Conservation (phyloP, 2,888 invertebrate genomes). For the Deilephila elpenor region DNA sequence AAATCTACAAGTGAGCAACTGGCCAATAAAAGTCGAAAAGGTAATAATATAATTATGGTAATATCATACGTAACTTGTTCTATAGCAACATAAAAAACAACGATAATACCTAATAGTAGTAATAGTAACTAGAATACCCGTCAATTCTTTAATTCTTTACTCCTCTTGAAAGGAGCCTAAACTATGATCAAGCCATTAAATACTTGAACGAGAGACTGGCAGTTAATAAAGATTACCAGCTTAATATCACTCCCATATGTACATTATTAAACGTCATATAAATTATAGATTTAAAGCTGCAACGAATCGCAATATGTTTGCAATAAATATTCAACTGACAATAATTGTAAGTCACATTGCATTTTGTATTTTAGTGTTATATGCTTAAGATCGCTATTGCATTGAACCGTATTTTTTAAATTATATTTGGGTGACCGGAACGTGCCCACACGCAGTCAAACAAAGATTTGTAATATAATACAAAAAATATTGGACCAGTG, state of each 20-base stretch:
- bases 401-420: not conserved
- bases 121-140: not conserved
- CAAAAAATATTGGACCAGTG: constrained; percentile 47
- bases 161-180: not conserved
- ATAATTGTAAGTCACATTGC: not conserved
- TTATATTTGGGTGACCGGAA: constrained; percentile 38
- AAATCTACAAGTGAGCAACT: too few relatives aligned
- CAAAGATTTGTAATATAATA: constrained; percentile 44
- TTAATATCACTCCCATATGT: constrained; percentile 27
- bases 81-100: too few relatives aligned
- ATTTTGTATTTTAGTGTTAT: not conserved
- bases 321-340: constrained; percentile 31
- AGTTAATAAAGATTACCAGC: constrained; percentile 26
- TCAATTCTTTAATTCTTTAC: not conserved
- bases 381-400: constrained; percentile 1
- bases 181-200: not conserved
- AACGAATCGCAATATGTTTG: constrained; percentile 32
- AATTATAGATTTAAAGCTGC: constrained; percentile 32
- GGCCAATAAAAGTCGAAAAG: too few relatives aligned
- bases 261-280: constrained; percentile 25
- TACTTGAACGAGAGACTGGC: not conserved
- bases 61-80: too few relatives aligned
- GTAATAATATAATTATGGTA: too few relatives aligned
- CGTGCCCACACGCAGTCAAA: constrained; percentile 58
- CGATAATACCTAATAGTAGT: too few relatives aligned